Conservation (phyloP, 2,113 vertebrate species). For the Mirza zaza region DNA sequence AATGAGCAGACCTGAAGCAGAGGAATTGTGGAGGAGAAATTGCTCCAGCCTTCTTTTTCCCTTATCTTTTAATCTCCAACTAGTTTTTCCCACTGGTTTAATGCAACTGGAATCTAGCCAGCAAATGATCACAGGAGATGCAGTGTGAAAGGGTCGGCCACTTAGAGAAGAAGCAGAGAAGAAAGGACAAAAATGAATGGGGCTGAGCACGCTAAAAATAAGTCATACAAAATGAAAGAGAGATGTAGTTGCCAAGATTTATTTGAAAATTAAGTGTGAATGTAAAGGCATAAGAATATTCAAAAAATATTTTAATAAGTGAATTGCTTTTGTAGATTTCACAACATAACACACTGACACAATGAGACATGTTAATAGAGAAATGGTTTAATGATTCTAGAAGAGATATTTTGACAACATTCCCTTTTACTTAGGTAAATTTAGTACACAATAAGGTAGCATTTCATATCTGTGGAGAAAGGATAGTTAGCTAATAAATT, state of each 20-base stretch:
- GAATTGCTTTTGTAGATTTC: background rate
- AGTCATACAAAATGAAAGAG: background rate
- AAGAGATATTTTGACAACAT: background rate
- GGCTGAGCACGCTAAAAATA: background rate
- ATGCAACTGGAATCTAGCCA: background rate
- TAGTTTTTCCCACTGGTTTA: background rate
- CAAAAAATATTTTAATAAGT: background rate
- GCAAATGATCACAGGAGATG: background rate
- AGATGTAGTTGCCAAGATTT: background rate
- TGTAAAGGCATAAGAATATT: background rate
- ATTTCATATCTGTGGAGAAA: background rate
- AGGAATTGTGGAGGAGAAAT: background rate
- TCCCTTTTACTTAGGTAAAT: background rate
- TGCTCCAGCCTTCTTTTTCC: background rate
- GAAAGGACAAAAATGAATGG: background rate
- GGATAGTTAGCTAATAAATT: background rate
- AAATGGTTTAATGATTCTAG: background rate
- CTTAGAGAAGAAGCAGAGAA: background rate
- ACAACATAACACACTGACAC: background rate
- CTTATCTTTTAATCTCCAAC: background rate
- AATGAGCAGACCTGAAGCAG: background rate
- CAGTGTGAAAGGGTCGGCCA: background rate
- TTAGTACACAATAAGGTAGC: background rate
- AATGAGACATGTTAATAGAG: background rate
- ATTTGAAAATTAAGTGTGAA: slow-evolving; percentile 3